Conservation (phyloP, 2,797 vertebrate genomes). For the Manis pentadactyla region DNA sequence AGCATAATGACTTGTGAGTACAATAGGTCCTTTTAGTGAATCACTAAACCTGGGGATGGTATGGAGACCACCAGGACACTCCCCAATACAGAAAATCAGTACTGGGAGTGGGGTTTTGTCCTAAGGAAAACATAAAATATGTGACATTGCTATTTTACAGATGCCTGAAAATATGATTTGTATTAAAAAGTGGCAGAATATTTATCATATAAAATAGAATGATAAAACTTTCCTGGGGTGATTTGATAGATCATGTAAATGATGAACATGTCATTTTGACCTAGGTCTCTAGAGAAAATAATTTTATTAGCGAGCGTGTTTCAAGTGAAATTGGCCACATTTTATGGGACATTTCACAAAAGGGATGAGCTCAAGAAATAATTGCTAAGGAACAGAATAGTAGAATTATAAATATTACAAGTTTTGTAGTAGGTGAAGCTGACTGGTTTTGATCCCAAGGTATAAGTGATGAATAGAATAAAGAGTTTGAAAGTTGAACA, state of each 20-base stretch:
- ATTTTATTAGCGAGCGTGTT: background rate
- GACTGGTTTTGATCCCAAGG: background rate
- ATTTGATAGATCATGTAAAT: background rate
- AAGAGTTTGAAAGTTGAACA: constrained; percentile 2
- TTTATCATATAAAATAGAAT: background rate
- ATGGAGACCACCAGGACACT: background rate
- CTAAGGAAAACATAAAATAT: background rate
- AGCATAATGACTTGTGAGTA: background rate
- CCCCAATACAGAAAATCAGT: background rate
- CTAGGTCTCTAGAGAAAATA: background rate
- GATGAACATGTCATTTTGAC: background rate
- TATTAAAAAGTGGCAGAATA: background rate
- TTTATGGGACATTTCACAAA: background rate
- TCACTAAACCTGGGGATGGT: background rate
- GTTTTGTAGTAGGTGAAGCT: background rate
- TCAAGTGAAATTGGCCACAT: background rate
- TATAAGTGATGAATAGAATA: background rate
- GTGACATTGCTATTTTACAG: background rate
- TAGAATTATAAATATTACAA: background rate
- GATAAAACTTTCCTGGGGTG: background rate
- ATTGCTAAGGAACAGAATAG: background rate
- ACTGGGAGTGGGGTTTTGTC: background rate
- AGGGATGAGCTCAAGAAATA: background rate
- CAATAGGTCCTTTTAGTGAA: background rate
- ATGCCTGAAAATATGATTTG: background rate